Evolutionary conservation across 2,888 invertebrate species (phyloP), one percentile per base, ranked within the genome.

Genomic region (Muscina levida): DNA sequence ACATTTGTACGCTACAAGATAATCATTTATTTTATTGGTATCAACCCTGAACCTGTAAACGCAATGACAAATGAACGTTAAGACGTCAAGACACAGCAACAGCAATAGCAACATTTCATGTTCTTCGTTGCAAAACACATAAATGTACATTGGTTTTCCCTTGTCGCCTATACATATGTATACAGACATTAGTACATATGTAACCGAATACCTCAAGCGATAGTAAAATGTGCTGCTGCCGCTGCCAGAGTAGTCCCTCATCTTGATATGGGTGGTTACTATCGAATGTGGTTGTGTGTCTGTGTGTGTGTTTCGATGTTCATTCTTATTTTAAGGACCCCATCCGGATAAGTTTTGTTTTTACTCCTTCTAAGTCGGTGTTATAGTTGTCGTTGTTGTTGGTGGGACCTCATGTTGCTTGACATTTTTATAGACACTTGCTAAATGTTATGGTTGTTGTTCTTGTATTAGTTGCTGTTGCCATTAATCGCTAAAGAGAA

Each of bases 381-480:
- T 39, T 59, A 4, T 13, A n/a, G 37, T 37, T 59, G 37, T 10
- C 19, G 19, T 13, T 42, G 24, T 42, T 17, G 59, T 15, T 22
- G 19, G 39, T 19, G 39, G 11, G 11, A 13, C 44, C 6, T 62
- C 62, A 19, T 62, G 62, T 62, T 31, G 3, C 62, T 42, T 62
- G 62, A 62, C 62, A 62, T 62, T 62, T 62, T 62, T 62, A 62
- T 62, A 62, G 62, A 62, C 42, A 62, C 42, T 62, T 37, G 62
- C 22, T 37, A 62, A 62, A 62, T 22, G 22, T 62, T 62, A 62
- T 62, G 39, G n/a, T 62, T 62, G 22, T 59, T 59, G 37, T 15
- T 59, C 39, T 8, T 51, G 22, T 31, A 31, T 37, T 39, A n/a
- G 17, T 39, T 39, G 59, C 39, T 59, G 59, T 39, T 59, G 15